Evolutionary conservation across 2,888 invertebrate genomes (phyloP).

Genomic region (Bugulina stolonifera): DNA sequence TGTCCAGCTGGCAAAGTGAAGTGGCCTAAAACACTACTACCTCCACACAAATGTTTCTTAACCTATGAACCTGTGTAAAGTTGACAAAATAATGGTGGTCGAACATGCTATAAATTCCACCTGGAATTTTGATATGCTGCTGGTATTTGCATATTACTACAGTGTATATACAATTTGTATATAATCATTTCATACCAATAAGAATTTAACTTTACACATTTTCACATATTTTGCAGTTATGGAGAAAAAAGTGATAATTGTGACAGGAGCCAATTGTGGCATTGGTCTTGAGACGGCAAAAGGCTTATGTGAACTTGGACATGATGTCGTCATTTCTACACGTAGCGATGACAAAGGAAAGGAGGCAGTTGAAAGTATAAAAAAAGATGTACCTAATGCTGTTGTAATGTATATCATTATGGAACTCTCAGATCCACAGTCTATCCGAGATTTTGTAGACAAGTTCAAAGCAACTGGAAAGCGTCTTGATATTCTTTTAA

Average conservation of each 20-base stretch:
- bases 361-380: not conserved
- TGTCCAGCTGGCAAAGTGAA: too few species aligned
- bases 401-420: not conserved
- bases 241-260: constrained; percentile 19
- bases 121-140: too few species aligned
- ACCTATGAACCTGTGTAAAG: too few species aligned
- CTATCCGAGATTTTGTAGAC: constrained; percentile 21
- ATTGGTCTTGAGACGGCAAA: constrained; percentile 8
- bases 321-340: not conserved
- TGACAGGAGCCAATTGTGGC: constrained; percentile 21
- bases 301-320: not conserved
- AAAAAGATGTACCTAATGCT: not conserved
- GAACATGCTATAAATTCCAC: too few species aligned
- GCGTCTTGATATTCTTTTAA: not conserved
- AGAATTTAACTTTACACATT: too few species aligned
- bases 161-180: too few species aligned
- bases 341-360: constrained; percentile 17
- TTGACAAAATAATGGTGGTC: too few species aligned
- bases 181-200: too few species aligned
- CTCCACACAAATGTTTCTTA: too few species aligned
- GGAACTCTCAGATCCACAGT: constrained; percentile 7
- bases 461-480: not conserved
- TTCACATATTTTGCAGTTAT: not conserved
- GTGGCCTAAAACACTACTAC: too few species aligned
- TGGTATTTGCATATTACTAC: too few species aligned